Evolutionary conservation across 1,140 invertebrate species (phyloP).

Genomic region (Drosophila burlai): DNA sequence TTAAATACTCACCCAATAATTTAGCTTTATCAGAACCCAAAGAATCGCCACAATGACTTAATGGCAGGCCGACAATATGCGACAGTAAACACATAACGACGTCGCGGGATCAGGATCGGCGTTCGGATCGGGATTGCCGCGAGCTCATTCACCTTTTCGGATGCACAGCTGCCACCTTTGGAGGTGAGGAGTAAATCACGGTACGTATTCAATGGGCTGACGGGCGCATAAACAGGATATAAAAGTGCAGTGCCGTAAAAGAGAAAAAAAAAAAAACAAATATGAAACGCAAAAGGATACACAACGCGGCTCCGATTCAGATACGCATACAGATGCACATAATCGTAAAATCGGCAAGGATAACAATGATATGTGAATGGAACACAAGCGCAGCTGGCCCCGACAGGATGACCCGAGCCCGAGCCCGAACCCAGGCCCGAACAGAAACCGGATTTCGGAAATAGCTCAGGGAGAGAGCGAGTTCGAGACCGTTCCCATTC

Average conservation of each 20-base stretch:
- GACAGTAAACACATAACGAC: slow-evolving; percentile 43
- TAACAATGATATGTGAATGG: slow-evolving; percentile 74
- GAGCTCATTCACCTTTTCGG: slow-evolving; percentile 60
- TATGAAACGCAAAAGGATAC: slow-evolving; percentile 58
- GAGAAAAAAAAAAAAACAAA: slow-evolving; percentile 10
- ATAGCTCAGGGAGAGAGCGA: slow-evolving; percentile 44
- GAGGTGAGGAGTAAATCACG: slow-evolving; percentile 55
- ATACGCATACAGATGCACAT: slow-evolving; percentile 45
- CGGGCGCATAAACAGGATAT: slow-evolving; percentile 81
- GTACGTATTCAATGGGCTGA: slow-evolving; percentile 58
- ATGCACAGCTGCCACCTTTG: slow-evolving; percentile 40
- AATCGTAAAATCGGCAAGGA: slow-evolving; percentile 76
- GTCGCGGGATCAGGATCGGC: slow-evolving; percentile 39
- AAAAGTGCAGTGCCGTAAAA: slow-evolving; percentile 74
- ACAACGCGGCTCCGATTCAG: slow-evolving; percentile 26
- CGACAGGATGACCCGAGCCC: slow-evolving; percentile 48
- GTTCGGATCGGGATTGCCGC: slow-evolving; percentile 16
- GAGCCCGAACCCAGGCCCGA: slow-evolving; percentile 5
- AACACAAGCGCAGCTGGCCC: slow-evolving; percentile 66
- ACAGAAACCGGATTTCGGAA: slow-evolving; percentile 72
- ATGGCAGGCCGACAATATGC: slow-evolving; percentile 28
- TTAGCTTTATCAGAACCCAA: slow-evolving; percentile 8
- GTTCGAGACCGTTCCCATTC: slow-evolving; percentile 15
- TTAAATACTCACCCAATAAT: slow-evolving; percentile 11
- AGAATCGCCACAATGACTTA: slow-evolving; percentile 42